Evolutionary conservation across 2,113 vertebrate species (phyloP), one percentile per base, ranked within the genome.

Genomic region (Cyprinus carpio): DNA sequence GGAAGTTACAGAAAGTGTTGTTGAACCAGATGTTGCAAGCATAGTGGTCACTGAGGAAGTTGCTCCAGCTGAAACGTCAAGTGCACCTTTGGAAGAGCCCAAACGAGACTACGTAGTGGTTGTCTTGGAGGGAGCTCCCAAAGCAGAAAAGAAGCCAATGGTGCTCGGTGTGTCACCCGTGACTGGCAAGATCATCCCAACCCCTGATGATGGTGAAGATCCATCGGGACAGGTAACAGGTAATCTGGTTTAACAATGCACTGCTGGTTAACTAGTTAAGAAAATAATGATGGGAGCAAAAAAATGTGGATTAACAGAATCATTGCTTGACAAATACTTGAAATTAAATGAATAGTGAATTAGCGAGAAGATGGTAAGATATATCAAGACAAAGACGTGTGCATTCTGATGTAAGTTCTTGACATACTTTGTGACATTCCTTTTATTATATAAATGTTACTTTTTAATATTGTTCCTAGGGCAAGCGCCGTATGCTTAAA

Each of bases 91-190:
- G 51, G 88, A 89, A 11, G 76, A 56, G 6, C 67, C 83, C 34
- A 89, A 91, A 8, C 88, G 46, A 84, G 93, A 94, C 81, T 94
- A 91, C 82, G 87, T 94, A 37, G 89, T 94, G 46, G 93, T 95
- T 46, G 88, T 94, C 74, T 87, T 95, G 87, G 94, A 94, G 74
- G 94, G 93, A 84, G 62, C 86, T 40, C 87, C 92, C 4, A 91
- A 91, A 88, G 31, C 85, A 34, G 93, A 93, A 6, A 93, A 92
- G 51, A 90, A 84, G 65, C 90, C 90, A 23, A 93, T 88, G 87
- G 93, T 94, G 23, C 87, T 95, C 1, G 93, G 92, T 54, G 87
- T 94, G 25, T 91, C 90, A 16, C 87, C 90, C 4, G 64, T 93
- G 87, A 91, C 72, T 6, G 92, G 91, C 40, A 92, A 89, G 83